Evolutionary conservation across 2,888 invertebrate genomes (phyloP).

Genomic region (Sympetrum striolatum): DNA sequence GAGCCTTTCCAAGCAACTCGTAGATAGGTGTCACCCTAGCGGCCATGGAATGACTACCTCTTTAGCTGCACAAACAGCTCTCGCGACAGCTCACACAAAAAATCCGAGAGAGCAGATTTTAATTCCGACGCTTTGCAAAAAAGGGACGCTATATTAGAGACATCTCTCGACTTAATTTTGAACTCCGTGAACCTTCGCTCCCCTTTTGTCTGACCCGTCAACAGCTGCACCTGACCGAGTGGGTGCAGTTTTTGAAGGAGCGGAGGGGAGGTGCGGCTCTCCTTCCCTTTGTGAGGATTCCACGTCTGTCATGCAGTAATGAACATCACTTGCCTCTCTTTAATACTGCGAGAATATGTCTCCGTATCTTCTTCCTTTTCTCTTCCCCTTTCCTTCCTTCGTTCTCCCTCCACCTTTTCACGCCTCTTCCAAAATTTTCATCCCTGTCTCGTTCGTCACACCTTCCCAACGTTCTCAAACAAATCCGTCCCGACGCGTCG

Average conservation of each 20-base stretch:
- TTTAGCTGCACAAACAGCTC: no score
- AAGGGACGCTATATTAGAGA: not conserved
- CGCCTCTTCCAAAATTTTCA: not conserved
- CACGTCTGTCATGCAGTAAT: slow-evolving; percentile 17
- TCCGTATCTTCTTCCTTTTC: no score
- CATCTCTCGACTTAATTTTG: not conserved
- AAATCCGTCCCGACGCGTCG: not conserved
- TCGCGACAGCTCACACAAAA: no score
- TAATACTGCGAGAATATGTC: not conserved
- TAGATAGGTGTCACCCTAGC: no score
- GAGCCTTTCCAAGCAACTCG: no score
- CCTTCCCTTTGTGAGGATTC: not conserved
- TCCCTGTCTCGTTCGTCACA: slow-evolving; percentile 6
- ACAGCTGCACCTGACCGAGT: not conserved
- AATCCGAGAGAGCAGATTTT: no score
- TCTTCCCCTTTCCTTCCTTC: not conserved
- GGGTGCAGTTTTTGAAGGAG: not conserved
- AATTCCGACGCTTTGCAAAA: not conserved
- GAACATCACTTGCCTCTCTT: slow-evolving; percentile 24
- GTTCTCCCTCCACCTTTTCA: not conserved
- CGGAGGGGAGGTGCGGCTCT: not conserved
- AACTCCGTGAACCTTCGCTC: not conserved
- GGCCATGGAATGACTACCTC: no score
- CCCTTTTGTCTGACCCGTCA: not conserved
- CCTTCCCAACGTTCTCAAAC: not conserved